phyloP scores from a whole-genome alignment of 2,888 invertebrate species.

The Schrankia costaestrigalis region DNA sequence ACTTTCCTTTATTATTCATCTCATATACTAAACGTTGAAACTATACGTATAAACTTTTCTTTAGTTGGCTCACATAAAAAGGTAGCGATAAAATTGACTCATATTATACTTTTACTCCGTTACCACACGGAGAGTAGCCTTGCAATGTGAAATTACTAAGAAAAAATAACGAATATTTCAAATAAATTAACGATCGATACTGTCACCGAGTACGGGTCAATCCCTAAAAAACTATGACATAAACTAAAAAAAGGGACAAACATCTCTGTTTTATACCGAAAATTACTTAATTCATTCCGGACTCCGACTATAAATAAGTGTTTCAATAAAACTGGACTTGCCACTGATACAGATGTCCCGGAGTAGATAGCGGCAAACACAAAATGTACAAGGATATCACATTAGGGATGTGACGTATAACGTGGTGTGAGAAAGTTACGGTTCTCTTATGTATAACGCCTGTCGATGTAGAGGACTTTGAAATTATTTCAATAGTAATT shows the following conservation, averaged over 20 bases:
- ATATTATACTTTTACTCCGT: no score
- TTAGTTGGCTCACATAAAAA: no score
- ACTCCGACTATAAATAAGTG: slow-evolving; percentile 69
- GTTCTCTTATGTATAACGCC: slow-evolving; percentile 31
- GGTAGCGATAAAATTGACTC: no score
- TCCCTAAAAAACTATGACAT: neutral
- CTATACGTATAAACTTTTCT: no score
- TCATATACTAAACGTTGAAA: no score
- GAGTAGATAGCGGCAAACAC: slow-evolving; percentile 68
- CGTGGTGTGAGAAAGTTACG: slow-evolving; percentile 32
- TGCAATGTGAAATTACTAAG: slow-evolving; percentile 12
- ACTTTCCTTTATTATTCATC: no score
- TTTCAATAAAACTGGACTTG: slow-evolving; percentile 69
- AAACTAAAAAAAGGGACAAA: slow-evolving; percentile 10
- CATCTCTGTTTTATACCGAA: slow-evolving; percentile 45
- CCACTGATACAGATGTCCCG: slow-evolving; percentile 77
- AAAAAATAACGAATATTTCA: neutral
- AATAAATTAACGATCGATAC: no score
- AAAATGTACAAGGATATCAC: slow-evolving; percentile 77
- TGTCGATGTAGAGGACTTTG: slow-evolving; percentile 9
- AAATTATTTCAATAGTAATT: slow-evolving; percentile 16
- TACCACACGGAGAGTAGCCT: no score
- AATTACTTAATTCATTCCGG: slow-evolving; percentile 54
- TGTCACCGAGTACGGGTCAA: neutral
- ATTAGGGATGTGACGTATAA: slow-evolving; percentile 60